These are phyloP conservation scores for Geodia barretti DNA, from an alignment of 37 sponge, comb jelly and placozoan genomes.

Conservation along the genomic window DNA sequence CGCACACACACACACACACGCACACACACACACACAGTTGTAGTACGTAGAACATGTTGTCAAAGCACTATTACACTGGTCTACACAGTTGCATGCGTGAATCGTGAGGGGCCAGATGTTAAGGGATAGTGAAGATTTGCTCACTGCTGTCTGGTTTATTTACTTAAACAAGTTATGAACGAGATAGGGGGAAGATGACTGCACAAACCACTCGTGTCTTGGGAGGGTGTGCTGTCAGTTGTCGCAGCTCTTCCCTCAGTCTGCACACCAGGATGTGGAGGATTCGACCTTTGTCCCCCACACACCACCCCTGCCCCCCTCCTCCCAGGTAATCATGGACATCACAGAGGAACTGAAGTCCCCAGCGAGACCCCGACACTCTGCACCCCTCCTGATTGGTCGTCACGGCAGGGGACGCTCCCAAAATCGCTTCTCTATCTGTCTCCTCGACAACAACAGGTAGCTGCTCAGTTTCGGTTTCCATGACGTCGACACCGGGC, in stretches of 20 bases:
- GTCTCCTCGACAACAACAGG: conserved; percentile 2
- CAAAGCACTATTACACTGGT: too few species aligned
- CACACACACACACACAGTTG: too few species aligned
- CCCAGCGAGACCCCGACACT: background rate
- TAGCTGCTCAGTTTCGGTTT: background rate
- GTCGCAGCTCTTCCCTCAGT: conserved; percentile 49
- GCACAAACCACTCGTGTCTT: conserved; percentile 55
- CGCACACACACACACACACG: too few species aligned
- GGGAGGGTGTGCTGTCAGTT: conserved; percentile 35
- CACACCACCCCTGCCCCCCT: conserved; percentile 46
- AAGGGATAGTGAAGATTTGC: too few species aligned
- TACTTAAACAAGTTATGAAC: too few species aligned
- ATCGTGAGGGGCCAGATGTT: too few species aligned
- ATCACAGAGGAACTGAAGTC: conserved; percentile 36
- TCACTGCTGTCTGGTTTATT: too few species aligned
- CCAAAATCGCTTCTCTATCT: background rate
- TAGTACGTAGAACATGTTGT: too few species aligned
- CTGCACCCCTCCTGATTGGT: background rate
- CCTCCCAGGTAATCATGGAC: conserved; percentile 53
- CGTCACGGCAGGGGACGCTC: background rate
- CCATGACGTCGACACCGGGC: background rate
- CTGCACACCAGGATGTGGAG: conserved; percentile 23
- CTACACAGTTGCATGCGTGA: too few species aligned
- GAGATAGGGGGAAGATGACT: too few species aligned
- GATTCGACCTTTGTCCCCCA: conserved; percentile 52